Evolutionary conservation across 2,888 invertebrate genomes (phyloP), one percentile per base, ranked within the genome.

Genomic region (Eristalis intricaria): DNA sequence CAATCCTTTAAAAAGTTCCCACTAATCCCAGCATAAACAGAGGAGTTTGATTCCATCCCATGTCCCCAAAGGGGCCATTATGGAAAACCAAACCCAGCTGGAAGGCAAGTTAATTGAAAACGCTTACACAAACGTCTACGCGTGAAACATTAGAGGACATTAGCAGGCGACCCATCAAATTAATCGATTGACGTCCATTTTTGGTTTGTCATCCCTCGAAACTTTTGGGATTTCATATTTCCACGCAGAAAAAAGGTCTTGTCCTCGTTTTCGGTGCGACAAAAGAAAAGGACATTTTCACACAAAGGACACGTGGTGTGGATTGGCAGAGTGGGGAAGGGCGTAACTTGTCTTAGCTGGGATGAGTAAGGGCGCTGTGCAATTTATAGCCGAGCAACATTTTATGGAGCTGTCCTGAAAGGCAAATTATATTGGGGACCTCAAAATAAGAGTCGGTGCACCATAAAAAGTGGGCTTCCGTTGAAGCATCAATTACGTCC

Each of bases 61-160:
- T 50, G 50, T 8, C 50, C 50, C 43, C 8, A 11, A 50, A 10
- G n/a, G 56, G 11, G 1, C 56, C 32, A 23, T 69, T 69, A 35
- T 58, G 50, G 50, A 35, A 60, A 23, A 23, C 23, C 10, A 40
- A 60, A 19, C 26, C 60, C 60, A 70, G 40, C 38, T 60, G 15
- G 29, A 70, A 26, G 60, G 22, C 3, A 35, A 70, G 40, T 70
- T 60, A 60, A 70, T 70, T 70, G 40, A 71, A 71, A 63, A 63
- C 43, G 13, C 43, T 60, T 38, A 40, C 43, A 19, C 13, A 43
- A 50, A 50, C 50, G 8, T 50, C n/a, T 19, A 50, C 19, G 15
- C 61, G 29, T n/a, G 43, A 63, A 38, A 58, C 70, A 32, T 70
- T 60, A 60, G 38, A 38, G 60, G 50, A 29, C 61, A 71, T 63